Conservation (phyloP, 1,140 invertebrate genomes). For the Aphelinus certus region DNA sequence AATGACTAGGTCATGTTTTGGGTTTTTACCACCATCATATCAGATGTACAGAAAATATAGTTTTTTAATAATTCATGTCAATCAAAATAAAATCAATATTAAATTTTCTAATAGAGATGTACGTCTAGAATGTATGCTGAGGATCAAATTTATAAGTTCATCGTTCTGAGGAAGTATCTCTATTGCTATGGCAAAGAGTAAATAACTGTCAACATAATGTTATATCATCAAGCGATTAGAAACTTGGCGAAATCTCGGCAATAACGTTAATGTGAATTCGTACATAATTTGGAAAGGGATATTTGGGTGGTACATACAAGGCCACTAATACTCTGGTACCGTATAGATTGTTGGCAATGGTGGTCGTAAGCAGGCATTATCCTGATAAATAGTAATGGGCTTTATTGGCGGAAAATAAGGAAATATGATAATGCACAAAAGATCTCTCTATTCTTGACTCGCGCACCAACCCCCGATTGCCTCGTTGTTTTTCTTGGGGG, state of each 20-base stretch:
- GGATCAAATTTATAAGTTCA: too few relatives aligned
- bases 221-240: constrained; percentile 20
- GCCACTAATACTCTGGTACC: constrained; percentile 54
- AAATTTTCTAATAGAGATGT: too few relatives aligned
- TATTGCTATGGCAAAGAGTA: too few relatives aligned
- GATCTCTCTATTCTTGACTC: constrained; percentile 52
- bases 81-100: too few relatives aligned
- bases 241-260: constrained; percentile 7
- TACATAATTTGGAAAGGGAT: constrained; percentile 35
- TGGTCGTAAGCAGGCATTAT: constrained; percentile 64
- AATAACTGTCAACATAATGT: background rate
- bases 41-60: too few relatives aligned
- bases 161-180: too few relatives aligned
- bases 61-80: too few relatives aligned
- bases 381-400: constrained; percentile 67
- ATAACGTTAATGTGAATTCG: constrained; percentile 19
- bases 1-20: too few relatives aligned
- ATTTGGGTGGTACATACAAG: constrained; percentile 25
- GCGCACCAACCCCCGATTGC: constrained; percentile 37
- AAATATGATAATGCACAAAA: constrained; percentile 59
- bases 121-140: too few relatives aligned
- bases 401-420: constrained; percentile 67
- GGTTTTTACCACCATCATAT: too few relatives aligned
- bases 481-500: constrained; percentile 58
- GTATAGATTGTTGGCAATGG: constrained; percentile 65